Conservation (phyloP, 2,797 vertebrate genomes). For the Muraenolepis orangiensis region DNA sequence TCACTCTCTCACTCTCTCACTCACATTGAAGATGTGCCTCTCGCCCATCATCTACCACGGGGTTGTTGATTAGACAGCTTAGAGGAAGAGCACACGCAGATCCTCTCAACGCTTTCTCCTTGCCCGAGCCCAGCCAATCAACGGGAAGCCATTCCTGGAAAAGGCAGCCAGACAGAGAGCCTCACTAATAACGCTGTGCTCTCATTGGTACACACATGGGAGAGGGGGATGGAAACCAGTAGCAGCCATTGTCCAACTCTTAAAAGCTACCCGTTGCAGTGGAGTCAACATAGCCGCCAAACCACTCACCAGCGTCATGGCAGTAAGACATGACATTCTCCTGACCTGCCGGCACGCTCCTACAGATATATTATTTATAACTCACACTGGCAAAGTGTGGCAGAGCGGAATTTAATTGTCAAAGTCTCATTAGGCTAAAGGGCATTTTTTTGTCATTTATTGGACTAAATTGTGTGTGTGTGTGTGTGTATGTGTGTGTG, state of each 20-base stretch:
- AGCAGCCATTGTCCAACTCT: background rate
- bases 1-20: background rate
- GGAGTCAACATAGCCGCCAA: background rate
- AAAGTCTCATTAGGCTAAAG: constrained; percentile 71
- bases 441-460: constrained; percentile 71
- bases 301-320: background rate
- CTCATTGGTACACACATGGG: background rate
- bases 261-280: background rate
- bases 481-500: background rate
- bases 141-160: background rate
- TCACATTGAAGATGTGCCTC: background rate
- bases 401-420: constrained; percentile 68
- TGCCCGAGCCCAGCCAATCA: background rate
- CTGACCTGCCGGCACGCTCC: constrained; percentile 60
- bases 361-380: constrained; percentile 77
- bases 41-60: background rate
- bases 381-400: constrained; percentile 63
- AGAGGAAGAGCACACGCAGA: background rate
- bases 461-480: constrained; percentile 38
- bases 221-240: background rate
- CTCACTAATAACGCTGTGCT: background rate
- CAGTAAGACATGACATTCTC: constrained; percentile 73
- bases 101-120: background rate
- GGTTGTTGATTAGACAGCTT: background rate
- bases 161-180: background rate